These are phyloP conservation scores for Drosophila arawakana DNA, from an alignment of 1,140 invertebrate species.

Conservation along the genomic window DNA sequence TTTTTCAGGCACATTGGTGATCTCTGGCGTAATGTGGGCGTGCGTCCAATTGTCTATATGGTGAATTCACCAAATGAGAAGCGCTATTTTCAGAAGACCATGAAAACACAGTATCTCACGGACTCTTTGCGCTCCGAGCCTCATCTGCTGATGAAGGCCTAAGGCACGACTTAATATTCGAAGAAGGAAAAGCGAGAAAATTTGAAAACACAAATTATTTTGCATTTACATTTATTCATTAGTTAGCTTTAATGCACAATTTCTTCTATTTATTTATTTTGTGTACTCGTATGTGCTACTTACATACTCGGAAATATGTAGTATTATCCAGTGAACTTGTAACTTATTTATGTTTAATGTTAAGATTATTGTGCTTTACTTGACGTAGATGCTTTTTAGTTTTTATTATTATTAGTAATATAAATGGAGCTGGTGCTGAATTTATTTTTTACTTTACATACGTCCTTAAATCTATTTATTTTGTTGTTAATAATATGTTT, in stretches of 20 bases:
- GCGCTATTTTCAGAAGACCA: slow-evolving; percentile 83
- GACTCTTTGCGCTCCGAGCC: slow-evolving; percentile 83
- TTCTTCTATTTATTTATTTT: slow-evolving; percentile 25
- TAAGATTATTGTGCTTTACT: slow-evolving; percentile 54
- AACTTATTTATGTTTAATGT: slow-evolving; percentile 51
- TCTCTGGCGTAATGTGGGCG: slow-evolving; percentile 82
- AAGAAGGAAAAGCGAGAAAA: slow-evolving; percentile 19
- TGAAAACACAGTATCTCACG: slow-evolving; percentile 84
- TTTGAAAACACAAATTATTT: slow-evolving; percentile 44
- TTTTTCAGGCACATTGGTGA: slow-evolving; percentile 75
- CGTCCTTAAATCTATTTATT: slow-evolving; percentile 41
- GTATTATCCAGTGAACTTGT: slow-evolving; percentile 69
- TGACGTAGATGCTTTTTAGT: slow-evolving; percentile 44
- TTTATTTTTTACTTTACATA: neutral
- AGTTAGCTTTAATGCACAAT: slow-evolving; percentile 31
- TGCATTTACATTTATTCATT: slow-evolving; percentile 66
- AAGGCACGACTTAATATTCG: slow-evolving; percentile 21
- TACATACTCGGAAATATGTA: slow-evolving; percentile 49
- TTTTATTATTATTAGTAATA: slow-evolving; percentile 33
- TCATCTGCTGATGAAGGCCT: slow-evolving; percentile 79
- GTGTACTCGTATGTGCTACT: slow-evolving; percentile 16
- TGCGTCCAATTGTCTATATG: slow-evolving; percentile 82
- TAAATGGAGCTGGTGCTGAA: slow-evolving; percentile 7
- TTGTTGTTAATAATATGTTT: slow-evolving; percentile 30
- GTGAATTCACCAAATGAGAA: slow-evolving; percentile 84